Base-by-base conservation (phyloP, 64 coral and sea anemone species). In the Hydrozoanthus tunicans region DNA sequence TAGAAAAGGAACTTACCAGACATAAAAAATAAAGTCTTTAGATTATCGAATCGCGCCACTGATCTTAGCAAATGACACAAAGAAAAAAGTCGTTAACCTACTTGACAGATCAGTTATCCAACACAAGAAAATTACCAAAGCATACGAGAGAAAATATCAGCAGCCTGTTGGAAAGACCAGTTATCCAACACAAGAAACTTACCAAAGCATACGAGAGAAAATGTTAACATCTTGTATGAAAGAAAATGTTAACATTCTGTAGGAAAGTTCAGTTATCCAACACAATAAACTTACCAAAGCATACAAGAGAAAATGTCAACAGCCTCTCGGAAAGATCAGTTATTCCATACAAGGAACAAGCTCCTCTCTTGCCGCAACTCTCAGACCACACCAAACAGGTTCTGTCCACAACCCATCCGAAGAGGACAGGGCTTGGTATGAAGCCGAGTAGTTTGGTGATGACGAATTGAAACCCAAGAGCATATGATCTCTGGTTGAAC, bases 131-230 rank as follows among this genome's bases (percentile, higher is more conserved):
- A 8, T 76, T 76, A 76, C 73, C 73, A 75, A 75, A 52, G n/a
- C 72, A 75, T 75, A 75, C 52, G 0, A 75, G 72, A 75, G 3
- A 32, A 32, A 52, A 7, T 51, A 12, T 32, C 72, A 75, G 5
- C 8, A 75, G 6, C 72, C 25, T 75, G 72, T 75, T 75, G 3
- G 72, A 75, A 75, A 75, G 72, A 75, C 52, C 72, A 52, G 72
- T 7, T 51, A 75, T 75, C 32, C 32, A 24, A 75, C 52, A 75
- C 32, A 75, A 53, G 20, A 32, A 1, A 52, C 72, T 20, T 20
- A 20, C 20, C 20, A 43, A 43, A 43, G 32, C 32, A 43, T 43
- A 43, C 32, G 32, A 43, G 32, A 43, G 62, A 14, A 64, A 64
- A 64, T 64, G 7, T 64, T 7, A 64, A 0, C 62, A 9, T 64